Base-by-base conservation (phyloP, 2,113 vertebrate genomes). In the Myotis yumanensis region DNA sequence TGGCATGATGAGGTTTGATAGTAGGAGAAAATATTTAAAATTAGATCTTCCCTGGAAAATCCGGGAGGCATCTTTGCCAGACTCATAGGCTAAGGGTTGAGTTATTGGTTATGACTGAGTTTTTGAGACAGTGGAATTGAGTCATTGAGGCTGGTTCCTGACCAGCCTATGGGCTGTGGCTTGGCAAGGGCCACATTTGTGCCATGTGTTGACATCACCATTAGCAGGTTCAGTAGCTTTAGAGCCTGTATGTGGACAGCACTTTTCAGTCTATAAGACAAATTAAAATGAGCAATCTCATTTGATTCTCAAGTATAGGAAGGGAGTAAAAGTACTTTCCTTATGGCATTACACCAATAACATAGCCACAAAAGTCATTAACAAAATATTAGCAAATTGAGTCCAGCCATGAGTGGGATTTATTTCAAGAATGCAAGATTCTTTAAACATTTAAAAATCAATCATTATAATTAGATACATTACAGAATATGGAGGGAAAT, bases 331-430 rank as follows among this genome's bases (percentile, higher is more conserved):
- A 80, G 75, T 20, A 54, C 10, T 62, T 46, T 79, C 79, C 2
- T 80, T 84, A 14, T 17, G 57, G 8, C 40, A 43, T 73, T 32
- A 32, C 9, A 22, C 12, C 14, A 48, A 40, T 32, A 93, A 37
- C 16, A n/a, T 8, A 18, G 51, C 59, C 11, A 62, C 16, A 57
- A 66, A 89, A 64, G 71, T 35, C 17, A 73, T 51, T 52, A 79
- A 75, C 51, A 93, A 76, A 71, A 91, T 82, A 75, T 77, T 57
- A 95, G 43, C 52, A 95, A 89, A 40, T 40, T 48, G 32, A 89
- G 9, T 73, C 22, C 11, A 46, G 43, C 43, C 57, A 37, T 54
- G 89, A 51, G 20, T 82, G 59, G 22, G 37, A 75, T 75, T 92
- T 81, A 80, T 51, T 14, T 46, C 32, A 76, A 90, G 71, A 80